phyloP scores from a whole-genome alignment of 2,113 vertebrate species.

The Cyprinodon tularosa region DNA sequence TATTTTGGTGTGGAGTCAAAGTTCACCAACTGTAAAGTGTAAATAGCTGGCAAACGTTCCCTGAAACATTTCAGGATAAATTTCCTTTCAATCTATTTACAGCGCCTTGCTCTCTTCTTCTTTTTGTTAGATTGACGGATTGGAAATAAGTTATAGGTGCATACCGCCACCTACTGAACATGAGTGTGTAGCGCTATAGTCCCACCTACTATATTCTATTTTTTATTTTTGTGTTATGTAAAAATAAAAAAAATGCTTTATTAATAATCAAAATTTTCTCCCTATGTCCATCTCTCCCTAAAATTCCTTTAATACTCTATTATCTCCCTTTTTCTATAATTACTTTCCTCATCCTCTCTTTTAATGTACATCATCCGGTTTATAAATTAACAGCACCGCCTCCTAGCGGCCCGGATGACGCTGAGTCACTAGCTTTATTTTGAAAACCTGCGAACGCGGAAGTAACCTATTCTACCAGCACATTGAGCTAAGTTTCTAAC shows the following conservation, averaged over 20 bases:
- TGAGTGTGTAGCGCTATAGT: too few relatives aligned
- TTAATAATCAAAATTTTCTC: too few relatives aligned
- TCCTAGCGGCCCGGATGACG: constrained; percentile 21
- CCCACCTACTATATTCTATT: too few relatives aligned
- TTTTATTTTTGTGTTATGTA: too few relatives aligned
- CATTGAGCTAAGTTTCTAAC: constrained; percentile 48
- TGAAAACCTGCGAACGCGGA: constrained; percentile 49
- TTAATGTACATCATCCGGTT: constrained; percentile 1
- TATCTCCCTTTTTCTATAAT: too few relatives aligned
- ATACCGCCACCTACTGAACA: too few relatives aligned
- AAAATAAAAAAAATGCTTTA: too few relatives aligned
- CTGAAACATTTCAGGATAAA: background rate
- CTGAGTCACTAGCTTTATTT: constrained; percentile 33
- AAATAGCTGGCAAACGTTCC: background rate
- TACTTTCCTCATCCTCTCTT: too few relatives aligned
- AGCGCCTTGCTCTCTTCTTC: background rate
- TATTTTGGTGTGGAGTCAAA: background rate
- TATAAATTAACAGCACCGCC: constrained; percentile 16
- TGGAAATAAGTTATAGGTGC: too few relatives aligned
- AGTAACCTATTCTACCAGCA: constrained; percentile 34
- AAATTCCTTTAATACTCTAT: too few relatives aligned
- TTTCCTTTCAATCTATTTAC: background rate
- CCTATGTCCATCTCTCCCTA: too few relatives aligned
- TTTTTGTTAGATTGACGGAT: too few relatives aligned
- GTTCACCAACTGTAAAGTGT: background rate